phyloP scores from a whole-genome alignment of 2,113 vertebrate species.

The Tursiops truncatus region DNA sequence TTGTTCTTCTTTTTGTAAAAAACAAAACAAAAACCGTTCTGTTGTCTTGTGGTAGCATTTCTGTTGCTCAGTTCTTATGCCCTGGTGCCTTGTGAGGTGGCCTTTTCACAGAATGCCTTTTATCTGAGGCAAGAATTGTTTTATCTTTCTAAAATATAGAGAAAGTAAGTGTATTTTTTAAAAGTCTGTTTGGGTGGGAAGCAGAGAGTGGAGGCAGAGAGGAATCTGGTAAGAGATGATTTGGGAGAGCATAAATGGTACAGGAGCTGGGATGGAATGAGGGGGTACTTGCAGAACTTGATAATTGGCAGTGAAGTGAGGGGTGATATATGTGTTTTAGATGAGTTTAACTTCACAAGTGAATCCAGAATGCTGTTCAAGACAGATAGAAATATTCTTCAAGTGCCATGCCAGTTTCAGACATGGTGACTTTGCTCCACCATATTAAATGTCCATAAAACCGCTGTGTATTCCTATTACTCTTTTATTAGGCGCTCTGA shows the following conservation, averaged over 20 bases:
- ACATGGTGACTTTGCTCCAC: background rate
- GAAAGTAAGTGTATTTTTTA: background rate
- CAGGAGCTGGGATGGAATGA: background rate
- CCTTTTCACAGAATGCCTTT: constrained; percentile 67
- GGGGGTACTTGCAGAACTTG: background rate
- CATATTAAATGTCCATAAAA: constrained; percentile 11
- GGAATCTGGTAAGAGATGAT: background rate
- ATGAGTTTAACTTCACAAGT: constrained; percentile 45
- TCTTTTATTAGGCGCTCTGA: constrained; percentile 18
- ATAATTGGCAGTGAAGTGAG: constrained; percentile 4
- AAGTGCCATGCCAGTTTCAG: constrained; percentile 15
- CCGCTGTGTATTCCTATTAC: background rate
- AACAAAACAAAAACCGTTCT: constrained; percentile 77
- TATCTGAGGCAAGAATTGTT: constrained; percentile 60
- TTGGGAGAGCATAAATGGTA: background rate
- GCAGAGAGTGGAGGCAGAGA: background rate
- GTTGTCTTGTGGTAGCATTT: constrained; percentile 82
- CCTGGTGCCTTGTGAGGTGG: constrained; percentile 71
- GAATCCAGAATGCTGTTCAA: constrained; percentile 25
- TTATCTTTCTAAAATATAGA: constrained; percentile 38
- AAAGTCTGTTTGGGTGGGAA: background rate
- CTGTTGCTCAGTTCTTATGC: constrained; percentile 79
- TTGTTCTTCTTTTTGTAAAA: constrained; percentile 80
- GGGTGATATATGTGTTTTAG: constrained; percentile 40
- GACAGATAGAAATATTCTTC: background rate